Conservation (phyloP, 1,140 invertebrate genomes). For the Acromyrmex echinatior region DNA sequence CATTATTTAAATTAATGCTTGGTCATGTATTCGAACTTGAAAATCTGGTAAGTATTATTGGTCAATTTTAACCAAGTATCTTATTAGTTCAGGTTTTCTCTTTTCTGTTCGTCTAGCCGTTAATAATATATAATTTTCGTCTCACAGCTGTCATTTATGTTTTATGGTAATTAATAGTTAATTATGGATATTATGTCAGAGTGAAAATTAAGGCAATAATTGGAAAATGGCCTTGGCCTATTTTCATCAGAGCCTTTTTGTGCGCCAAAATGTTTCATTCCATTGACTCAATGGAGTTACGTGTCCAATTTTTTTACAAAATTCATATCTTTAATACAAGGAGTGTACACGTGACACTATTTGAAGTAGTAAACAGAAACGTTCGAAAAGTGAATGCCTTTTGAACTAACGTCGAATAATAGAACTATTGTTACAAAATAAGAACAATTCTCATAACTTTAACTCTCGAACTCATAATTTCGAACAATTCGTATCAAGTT, state of each 20-base stretch:
- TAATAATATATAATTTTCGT: constrained; percentile 38
- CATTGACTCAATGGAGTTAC: background rate
- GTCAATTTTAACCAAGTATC: background rate
- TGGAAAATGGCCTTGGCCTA: background rate
- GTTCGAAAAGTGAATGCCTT: background rate
- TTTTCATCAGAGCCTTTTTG: background rate
- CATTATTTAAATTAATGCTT: background rate
- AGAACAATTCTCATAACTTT: background rate
- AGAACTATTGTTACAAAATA: background rate
- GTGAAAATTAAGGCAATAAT: constrained; percentile 4
- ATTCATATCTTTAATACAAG: background rate
- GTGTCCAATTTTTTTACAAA: background rate
- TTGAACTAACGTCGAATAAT: background rate
- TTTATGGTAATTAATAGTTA: background rate
- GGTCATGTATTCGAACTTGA: background rate
- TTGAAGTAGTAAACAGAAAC: background rate
- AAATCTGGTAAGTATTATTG: background rate
- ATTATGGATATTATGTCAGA: background rate
- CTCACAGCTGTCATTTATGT: background rate
- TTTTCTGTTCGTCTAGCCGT: background rate
- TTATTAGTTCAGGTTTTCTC: background rate
- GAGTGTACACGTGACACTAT: background rate
- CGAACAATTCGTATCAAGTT: background rate
- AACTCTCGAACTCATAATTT: background rate
- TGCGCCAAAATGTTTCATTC: constrained; percentile 7